Evolutionary conservation across 2,888 invertebrate species (phyloP).

Genomic region (Acleris holmiana): DNA sequence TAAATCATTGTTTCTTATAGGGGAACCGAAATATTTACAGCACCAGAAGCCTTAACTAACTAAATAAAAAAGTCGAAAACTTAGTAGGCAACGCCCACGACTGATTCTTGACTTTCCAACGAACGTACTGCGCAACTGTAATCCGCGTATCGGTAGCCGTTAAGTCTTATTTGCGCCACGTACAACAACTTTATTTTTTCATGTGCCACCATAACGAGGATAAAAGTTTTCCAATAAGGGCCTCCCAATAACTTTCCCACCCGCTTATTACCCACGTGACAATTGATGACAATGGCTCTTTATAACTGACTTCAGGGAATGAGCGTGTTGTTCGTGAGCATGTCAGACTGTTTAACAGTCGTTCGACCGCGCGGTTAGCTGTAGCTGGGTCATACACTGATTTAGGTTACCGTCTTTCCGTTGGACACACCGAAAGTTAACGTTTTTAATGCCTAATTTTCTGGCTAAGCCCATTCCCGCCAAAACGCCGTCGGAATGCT

Average conservation of each 20-base stretch:
- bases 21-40: no score
- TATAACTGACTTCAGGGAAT: conserved; percentile 69
- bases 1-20: no score
- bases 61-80: background rate
- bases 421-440: no score
- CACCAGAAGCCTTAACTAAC: no score
- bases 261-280: conserved; percentile 80
- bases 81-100: background rate
- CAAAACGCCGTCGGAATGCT: no score
- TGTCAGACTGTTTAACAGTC: conserved; percentile 32
- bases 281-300: conserved; percentile 79
- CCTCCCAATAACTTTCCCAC: conserved; percentile 65
- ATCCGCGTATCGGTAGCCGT: conserved; percentile 49
- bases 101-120: background rate
- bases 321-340: conserved; percentile 44
- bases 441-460: no score
- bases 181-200: conserved; percentile 76
- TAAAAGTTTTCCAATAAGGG: conserved; percentile 83
- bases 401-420: no score
- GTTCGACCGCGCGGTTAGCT: conserved; percentile 7
- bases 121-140: conserved; percentile 31
- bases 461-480: no score
- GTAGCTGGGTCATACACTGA: no score
- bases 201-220: conserved; percentile 63
- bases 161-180: conserved; percentile 80